phyloP scores from a whole-genome alignment of 2,888 invertebrate genomes.

The Orthosia gracilis region DNA sequence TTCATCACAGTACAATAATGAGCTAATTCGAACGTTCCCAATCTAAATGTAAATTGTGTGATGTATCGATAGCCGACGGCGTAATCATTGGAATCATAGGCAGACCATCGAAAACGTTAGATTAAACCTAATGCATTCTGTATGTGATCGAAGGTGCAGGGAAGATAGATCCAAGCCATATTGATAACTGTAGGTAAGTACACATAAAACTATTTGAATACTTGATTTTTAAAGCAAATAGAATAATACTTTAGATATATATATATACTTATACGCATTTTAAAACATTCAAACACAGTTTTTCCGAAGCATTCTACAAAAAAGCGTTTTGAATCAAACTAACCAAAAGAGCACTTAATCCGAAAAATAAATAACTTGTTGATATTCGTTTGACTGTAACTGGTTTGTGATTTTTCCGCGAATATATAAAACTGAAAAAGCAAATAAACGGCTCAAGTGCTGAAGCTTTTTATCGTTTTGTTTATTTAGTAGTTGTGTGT shows the following conservation, averaged over 20 bases:
- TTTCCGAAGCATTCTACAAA: neutral
- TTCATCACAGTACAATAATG: neutral
- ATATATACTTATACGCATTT: neutral
- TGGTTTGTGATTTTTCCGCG: neutral
- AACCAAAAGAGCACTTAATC: neutral
- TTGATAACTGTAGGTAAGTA: neutral
- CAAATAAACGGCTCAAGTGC: neutral
- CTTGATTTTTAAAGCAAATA: too few species aligned
- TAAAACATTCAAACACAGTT: neutral
- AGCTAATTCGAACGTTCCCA: neutral
- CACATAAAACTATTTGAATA: too few species aligned
- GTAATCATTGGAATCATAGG: neutral
- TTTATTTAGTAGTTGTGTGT: neutral
- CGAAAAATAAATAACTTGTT: constrained; percentile 1
- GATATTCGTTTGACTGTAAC: neutral
- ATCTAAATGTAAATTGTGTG: neutral
- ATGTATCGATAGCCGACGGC: neutral
- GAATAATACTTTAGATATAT: too few species aligned
- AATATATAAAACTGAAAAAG: constrained; percentile 3
- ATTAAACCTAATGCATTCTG: neutral
- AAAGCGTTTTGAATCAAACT: neutral
- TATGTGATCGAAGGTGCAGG: neutral
- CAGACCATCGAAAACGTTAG: neutral
- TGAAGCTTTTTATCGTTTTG: constrained; percentile 1
- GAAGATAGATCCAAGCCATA: neutral